Conservation (phyloP, 2,113 vertebrate species). For the Phoxinus phoxinus region DNA sequence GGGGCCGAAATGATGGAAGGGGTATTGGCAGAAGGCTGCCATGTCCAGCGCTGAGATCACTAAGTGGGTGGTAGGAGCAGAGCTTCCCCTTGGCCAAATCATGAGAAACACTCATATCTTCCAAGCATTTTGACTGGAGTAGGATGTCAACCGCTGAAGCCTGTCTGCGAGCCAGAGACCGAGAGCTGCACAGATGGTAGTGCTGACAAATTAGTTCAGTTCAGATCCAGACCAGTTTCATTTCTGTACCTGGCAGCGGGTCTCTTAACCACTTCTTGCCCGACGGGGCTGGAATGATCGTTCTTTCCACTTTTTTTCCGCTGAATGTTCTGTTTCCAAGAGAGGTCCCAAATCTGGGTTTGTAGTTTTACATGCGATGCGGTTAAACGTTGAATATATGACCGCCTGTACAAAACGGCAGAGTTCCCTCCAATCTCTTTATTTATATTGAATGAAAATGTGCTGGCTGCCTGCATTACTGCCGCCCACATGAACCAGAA, state of each 20-base stretch:
- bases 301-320: conserved; percentile 49
- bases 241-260: conserved; percentile 59
- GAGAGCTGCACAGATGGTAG: conserved; percentile 68
- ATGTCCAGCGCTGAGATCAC: conserved; percentile 58
- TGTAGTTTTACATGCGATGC: conserved; percentile 30
- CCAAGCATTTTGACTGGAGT: conserved; percentile 53
- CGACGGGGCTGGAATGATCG: conserved; percentile 22
- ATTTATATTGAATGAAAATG: conserved; percentile 59
- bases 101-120: conserved; percentile 55
- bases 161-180: conserved; percentile 60
- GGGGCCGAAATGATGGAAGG: conserved; percentile 23
- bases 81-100: conserved; percentile 51
- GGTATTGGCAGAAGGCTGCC: conserved; percentile 48
- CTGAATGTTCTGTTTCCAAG: conserved; percentile 49
- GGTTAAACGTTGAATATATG: conserved; percentile 37
- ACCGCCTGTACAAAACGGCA: conserved; percentile 1
- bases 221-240: conserved; percentile 41
- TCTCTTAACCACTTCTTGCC: conserved; percentile 45
- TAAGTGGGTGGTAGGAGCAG: conserved; percentile 59
- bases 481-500: conserved; percentile 50
- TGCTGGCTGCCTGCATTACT: conserved; percentile 45
- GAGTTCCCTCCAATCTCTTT: conserved; percentile 45
- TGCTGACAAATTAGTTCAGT: conserved; percentile 70
- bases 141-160: conserved; percentile 69
- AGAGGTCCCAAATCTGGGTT: conserved; percentile 23